These are phyloP conservation scores for Pocillopora damicornis DNA, from an alignment of 64 coral and sea anemone genomes.

Conservation along the genomic window DNA sequence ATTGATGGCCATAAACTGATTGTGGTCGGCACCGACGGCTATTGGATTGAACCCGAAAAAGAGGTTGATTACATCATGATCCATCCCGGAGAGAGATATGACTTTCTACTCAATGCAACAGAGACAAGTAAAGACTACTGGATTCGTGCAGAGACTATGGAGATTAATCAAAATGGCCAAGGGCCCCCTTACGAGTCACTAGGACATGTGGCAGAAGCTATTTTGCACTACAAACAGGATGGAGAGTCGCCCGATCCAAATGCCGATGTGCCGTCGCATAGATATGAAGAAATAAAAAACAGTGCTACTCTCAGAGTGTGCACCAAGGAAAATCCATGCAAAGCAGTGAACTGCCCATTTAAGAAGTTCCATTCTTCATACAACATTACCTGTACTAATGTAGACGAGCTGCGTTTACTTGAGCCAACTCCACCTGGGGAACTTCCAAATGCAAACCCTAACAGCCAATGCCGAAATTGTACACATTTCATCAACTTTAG, in stretches of 20 bases:
- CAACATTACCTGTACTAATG: constrained; percentile 34
- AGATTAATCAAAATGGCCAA: neutral
- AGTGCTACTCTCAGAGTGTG: neutral
- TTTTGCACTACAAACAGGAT: constrained; percentile 33
- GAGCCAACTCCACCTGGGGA: constrained; percentile 7
- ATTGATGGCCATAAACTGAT: constrained; percentile 60
- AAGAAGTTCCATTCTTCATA: neutral
- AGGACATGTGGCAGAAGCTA: constrained; percentile 41
- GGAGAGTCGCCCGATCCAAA: neutral
- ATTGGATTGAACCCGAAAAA: constrained; percentile 32
- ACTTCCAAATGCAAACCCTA: constrained; percentile 29
- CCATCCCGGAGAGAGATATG: constrained; percentile 63
- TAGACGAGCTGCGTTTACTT: constrained; percentile 25
- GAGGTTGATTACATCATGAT: constrained; percentile 59
- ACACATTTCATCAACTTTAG: constrained; percentile 51
- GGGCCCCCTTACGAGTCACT: constrained; percentile 28
- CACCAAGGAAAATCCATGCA: neutral
- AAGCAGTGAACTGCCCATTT: constrained; percentile 68
- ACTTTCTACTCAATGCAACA: constrained; percentile 59
- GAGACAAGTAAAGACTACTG: constrained; percentile 20
- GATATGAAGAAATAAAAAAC: neutral
- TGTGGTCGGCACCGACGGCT: constrained; percentile 61
- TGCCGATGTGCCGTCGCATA: neutral
- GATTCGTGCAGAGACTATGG: constrained; percentile 49
- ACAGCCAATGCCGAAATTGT: neutral